These are phyloP conservation scores for Ptyas mucosa DNA, from an alignment of 2,113 vertebrate species.

Conservation along the genomic window DNA sequence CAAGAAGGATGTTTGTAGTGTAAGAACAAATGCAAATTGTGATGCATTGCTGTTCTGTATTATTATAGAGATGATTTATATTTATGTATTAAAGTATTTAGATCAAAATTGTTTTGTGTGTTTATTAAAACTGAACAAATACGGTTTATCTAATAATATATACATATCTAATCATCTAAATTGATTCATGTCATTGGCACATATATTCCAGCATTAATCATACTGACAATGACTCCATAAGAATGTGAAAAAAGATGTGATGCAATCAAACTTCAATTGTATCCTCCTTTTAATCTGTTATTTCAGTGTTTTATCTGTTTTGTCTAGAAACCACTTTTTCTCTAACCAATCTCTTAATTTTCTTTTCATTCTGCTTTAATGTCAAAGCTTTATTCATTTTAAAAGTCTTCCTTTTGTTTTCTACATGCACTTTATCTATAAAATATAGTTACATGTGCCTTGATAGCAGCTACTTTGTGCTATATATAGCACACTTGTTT, in stretches of 20 bases:
- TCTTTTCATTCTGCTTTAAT: not conserved
- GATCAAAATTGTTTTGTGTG: slow-evolving; percentile 7
- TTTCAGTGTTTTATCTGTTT: not conserved
- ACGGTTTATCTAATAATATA: not conserved
- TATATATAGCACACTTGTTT: not conserved
- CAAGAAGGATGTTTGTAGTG: not conserved
- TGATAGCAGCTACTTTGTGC: not conserved
- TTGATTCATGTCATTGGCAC: not conserved
- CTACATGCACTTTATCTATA: not conserved
- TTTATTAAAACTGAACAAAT: not conserved
- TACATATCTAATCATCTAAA: not conserved
- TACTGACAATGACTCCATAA: not conserved
- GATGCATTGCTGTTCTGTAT: slow-evolving; percentile 19
- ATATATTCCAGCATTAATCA: too few species aligned
- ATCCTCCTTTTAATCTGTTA: not conserved
- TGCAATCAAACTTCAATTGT: not conserved
- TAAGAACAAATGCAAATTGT: not conserved
- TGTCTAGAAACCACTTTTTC: not conserved
- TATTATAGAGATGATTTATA: slow-evolving; percentile 13
- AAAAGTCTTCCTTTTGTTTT: not conserved
- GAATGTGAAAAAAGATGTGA: not conserved
- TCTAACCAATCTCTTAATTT: not conserved
- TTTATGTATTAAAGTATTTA: slow-evolving; percentile 41
- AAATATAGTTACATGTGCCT: not conserved
- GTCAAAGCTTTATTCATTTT: not conserved